Evolutionary conservation across 1,140 invertebrate genomes (phyloP).

Genomic region (Olivierus martensii): DNA sequence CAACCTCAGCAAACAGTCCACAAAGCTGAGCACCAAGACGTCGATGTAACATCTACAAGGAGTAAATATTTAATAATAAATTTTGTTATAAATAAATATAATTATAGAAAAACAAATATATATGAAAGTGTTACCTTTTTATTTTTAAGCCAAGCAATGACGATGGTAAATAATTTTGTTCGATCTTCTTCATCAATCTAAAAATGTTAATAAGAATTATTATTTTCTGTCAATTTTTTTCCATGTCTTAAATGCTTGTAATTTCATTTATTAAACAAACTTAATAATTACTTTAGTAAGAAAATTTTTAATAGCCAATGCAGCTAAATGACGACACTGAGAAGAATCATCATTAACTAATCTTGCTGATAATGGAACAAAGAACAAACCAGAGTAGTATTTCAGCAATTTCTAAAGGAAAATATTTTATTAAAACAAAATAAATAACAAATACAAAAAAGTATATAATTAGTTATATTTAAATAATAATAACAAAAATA

Average conservation of each 20-base stretch:
- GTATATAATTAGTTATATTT: too few species aligned
- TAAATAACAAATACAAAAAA: too few species aligned
- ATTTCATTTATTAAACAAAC: too few species aligned
- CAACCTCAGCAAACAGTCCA: constrained; percentile 54
- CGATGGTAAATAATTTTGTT: constrained; percentile 26
- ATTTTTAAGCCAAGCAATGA: constrained; percentile 49
- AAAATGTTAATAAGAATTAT: background rate
- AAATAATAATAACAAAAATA: too few species aligned
- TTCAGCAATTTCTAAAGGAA: too few species aligned
- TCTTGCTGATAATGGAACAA: constrained; percentile 50
- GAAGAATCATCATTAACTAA: constrained; percentile 54
- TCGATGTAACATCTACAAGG: constrained; percentile 1
- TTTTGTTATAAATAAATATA: too few species aligned
- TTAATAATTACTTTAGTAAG: constrained; percentile 40
- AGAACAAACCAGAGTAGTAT: constrained; percentile 47
- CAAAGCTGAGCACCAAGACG: constrained; percentile 45
- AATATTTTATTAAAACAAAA: too few species aligned
- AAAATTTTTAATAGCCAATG: constrained; percentile 48
- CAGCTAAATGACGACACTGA: constrained; percentile 46
- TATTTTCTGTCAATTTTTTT: too few species aligned
- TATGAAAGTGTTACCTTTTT: too few species aligned
- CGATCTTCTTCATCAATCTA: constrained; percentile 11
- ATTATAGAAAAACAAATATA: too few species aligned
- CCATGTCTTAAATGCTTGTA: too few species aligned
- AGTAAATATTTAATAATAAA: too few species aligned